A percentile compares a stretch with the other conserved stretches of the same genome.
phyloP scores from a whole-genome alignment of 1,140 invertebrate genomes.

The Aporrectodea caliginosa region DNA sequence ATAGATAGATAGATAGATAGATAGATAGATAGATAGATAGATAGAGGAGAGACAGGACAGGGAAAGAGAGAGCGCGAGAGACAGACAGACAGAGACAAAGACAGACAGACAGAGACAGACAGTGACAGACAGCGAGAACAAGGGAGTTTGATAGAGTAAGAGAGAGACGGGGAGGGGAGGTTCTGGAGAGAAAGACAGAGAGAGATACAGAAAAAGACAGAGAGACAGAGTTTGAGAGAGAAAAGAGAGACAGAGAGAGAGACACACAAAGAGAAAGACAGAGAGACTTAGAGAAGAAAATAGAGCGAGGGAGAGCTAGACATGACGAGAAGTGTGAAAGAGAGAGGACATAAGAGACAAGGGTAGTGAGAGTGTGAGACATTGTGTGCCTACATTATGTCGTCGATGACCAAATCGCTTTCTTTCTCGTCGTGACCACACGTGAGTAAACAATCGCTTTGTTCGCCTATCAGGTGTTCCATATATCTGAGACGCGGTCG shows the following conservation, averaged over 20 bases:
- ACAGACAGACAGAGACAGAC: not conserved
- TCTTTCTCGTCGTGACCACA: too few relatives aligned
- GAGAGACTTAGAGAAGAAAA: not conserved
- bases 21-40: not conserved
- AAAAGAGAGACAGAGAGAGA: not conserved
- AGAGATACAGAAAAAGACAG: not conserved
- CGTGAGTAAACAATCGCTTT: too few relatives aligned
- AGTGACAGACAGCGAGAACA: not conserved
- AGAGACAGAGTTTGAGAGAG: not conserved
- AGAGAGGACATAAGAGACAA: too few relatives aligned
- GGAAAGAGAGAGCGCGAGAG: not conserved
- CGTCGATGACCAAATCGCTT: too few relatives aligned
- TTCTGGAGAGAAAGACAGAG: not conserved
- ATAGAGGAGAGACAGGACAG: not conserved
- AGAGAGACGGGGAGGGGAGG: not conserved
- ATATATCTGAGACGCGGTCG: too few relatives aligned
- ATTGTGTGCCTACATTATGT: not conserved
- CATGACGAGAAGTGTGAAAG: too few relatives aligned
- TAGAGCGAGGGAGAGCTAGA: not conserved
- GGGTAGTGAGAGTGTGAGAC: too few relatives aligned
- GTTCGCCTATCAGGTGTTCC: too few relatives aligned
- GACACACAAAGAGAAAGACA: not conserved
- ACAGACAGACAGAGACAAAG: not conserved
- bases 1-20: too few relatives aligned
- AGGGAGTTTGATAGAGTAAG: not conserved